These are phyloP conservation scores for Xestia ashworthii DNA, from an alignment of 2,888 invertebrate genomes.

Conservation along the genomic window DNA sequence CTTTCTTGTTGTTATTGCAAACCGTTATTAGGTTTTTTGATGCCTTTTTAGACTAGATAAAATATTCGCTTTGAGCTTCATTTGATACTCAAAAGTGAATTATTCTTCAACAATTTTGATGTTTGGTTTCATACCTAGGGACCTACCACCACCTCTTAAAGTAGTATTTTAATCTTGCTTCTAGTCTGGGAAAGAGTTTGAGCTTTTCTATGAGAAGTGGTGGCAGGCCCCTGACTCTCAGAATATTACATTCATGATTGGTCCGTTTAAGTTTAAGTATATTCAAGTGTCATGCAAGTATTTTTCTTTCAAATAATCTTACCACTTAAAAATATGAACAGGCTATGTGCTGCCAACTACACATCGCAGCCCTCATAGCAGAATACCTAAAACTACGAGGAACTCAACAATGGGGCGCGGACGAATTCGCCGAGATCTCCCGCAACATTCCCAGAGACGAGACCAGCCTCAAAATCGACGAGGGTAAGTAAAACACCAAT, in stretches of 20 bases:
- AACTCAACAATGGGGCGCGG: constrained; percentile 96
- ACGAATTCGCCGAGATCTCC: constrained; percentile 95
- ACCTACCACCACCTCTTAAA: not conserved
- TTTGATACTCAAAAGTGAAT: not conserved
- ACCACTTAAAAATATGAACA: constrained; percentile 71
- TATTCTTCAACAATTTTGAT: not conserved
- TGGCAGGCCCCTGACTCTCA: not conserved
- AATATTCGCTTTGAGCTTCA: not conserved
- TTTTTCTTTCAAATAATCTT: not conserved
- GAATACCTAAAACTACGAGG: constrained; percentile 96
- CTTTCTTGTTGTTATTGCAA: not conserved
- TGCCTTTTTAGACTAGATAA: not conserved
- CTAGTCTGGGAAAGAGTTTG: not conserved
- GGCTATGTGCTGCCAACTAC: constrained; percentile 98
- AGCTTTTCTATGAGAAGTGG: not conserved
- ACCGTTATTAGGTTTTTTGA: not conserved
- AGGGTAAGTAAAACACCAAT: constrained; percentile 88
- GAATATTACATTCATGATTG: not conserved
- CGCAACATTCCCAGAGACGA: constrained; percentile 97
- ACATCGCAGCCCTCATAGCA: constrained; percentile 98
- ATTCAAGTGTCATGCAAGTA: not conserved
- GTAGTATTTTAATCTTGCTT: not conserved
- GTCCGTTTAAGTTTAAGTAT: not conserved
- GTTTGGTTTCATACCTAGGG: not conserved
- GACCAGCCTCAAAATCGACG: constrained; percentile 95